Percentiles rank a stretch among this genome's conserved stretches.
phyloP scores from a whole-genome alignment of 2,113 vertebrate species.

The Probosciger aterrimus region DNA sequence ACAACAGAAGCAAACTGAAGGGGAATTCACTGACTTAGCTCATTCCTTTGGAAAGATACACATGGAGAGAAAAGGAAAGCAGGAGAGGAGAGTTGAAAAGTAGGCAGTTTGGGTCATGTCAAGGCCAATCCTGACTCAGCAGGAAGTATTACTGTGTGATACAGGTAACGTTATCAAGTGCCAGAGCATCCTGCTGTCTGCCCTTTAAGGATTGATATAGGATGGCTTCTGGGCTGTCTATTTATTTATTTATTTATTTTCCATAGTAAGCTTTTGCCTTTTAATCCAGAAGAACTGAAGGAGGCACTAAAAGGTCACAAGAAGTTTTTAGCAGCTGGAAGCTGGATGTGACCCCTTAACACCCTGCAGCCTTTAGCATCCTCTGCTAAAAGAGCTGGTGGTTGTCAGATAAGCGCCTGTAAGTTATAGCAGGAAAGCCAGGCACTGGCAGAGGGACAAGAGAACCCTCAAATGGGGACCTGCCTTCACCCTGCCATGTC shows the following conservation, averaged over 20 bases:
- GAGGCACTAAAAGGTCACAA: not conserved
- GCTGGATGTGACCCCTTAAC: not conserved
- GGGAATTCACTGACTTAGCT: not conserved
- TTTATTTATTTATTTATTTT: not conserved
- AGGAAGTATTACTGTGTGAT: not conserved
- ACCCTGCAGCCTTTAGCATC: not conserved
- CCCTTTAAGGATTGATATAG: not conserved
- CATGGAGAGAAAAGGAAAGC: not conserved
- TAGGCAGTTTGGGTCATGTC: not conserved
- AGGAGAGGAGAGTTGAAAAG: not conserved
- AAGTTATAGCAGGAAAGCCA: not conserved
- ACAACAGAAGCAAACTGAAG: not conserved
- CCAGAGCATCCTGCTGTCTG: not conserved
- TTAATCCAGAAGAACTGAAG: not conserved
- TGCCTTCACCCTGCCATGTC: not conserved
- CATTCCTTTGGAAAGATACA: not conserved
- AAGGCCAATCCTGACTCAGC: slow-evolving; percentile 40
- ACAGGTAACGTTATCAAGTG: not conserved
- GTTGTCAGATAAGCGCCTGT: not conserved
- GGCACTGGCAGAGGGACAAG: not conserved
- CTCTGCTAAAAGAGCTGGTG: not conserved
- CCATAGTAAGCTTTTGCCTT: not conserved
- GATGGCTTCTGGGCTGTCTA: not conserved
- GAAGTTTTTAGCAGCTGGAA: not conserved
- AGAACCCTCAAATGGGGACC: not conserved